Base-by-base conservation (phyloP, 2,888 invertebrate species). In the Herminia tarsipennalis region DNA sequence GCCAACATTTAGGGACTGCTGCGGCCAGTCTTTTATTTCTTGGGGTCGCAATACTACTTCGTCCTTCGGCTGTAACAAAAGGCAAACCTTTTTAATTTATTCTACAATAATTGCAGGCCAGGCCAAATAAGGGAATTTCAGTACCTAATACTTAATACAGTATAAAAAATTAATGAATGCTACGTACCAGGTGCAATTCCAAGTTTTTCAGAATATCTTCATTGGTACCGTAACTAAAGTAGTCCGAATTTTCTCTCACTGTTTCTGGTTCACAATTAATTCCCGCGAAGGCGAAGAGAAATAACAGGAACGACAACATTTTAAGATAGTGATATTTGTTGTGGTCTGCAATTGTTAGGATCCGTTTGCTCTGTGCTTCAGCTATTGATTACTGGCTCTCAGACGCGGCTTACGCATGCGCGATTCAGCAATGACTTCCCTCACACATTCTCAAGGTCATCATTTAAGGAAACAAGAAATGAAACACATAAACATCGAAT, bases 1-100 rank as follows among this genome's bases (percentile, higher is more conserved):
- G 2, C 98, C 98, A 20, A 98, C 92, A 62, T 93, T 93, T 28
- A 94, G 67, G 0, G 92, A 89, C 54, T 92, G 91, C 54, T 92
- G 90, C 0, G 94, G 94, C 94, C 94, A 94, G 59, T 93, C 92
- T 70, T 93, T 92, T 1, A 95, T 93, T 61, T 94, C 93, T 70
- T 93, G 93, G 1, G 95, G 95, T 68, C 94, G 92, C 29, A 93
- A 79, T 2, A 92, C 89, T 50, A 89, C 81, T 62, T 89, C 90
- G 55, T 88, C 91, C 72, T 89, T 89, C 2, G 88, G 85, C 92
- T 91, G 53, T 34, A 57, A 42, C 30, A 9, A 30, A 48, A 28
- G 24, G 21, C 8, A 29, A 36, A 14, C 33, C 14, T 9, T 29
- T 3, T 17, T 18, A 4, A 14, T n/a, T 9, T 4, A 3, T 12